These are phyloP conservation scores for Liolophura sinensis DNA, from an alignment of 1,140 invertebrate genomes.

Conservation along the genomic window DNA sequence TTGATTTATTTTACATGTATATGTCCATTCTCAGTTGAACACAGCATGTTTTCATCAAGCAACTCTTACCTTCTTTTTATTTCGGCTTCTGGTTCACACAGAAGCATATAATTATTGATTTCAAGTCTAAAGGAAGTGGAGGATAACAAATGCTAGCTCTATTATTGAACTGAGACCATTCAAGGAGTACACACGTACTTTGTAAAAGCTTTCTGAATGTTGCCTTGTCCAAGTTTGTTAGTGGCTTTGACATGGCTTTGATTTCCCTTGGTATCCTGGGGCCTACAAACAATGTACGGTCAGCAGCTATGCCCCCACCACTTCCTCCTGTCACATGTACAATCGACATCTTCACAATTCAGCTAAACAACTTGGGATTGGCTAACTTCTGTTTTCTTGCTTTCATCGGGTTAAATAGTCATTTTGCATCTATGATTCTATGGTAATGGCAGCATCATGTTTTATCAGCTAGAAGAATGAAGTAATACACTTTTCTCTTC, in stretches of 20 bases:
- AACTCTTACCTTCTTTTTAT: too few relatives aligned
- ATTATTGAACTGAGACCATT: not conserved
- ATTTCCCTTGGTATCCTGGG: conserved; percentile 37
- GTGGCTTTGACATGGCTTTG: conserved; percentile 33
- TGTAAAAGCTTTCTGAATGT: conserved; percentile 43
- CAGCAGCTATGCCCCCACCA: conserved; percentile 29
- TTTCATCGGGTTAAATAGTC: too few relatives aligned
- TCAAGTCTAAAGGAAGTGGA: too few relatives aligned
- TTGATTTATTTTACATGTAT: not conserved
- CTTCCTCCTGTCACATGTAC: conserved; percentile 42
- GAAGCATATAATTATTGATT: too few relatives aligned
- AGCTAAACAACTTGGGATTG: too few relatives aligned
- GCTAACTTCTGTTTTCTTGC: too few relatives aligned
- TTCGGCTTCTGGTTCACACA: too few relatives aligned
- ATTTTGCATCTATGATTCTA: too few relatives aligned
- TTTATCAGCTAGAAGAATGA: too few relatives aligned
- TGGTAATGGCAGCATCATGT: too few relatives aligned
- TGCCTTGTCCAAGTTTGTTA: conserved; percentile 37
- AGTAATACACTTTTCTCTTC: too few relatives aligned
- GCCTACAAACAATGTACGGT: conserved; percentile 43
- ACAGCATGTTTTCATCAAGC: not conserved
- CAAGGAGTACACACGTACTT: conserved; percentile 20
- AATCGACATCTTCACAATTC: conserved; percentile 34
- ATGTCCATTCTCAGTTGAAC: not conserved
- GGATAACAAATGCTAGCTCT: not conserved